Evolutionary conservation across 2,797 vertebrate genomes (phyloP).

Genomic region (Hybognathus amarus): DNA sequence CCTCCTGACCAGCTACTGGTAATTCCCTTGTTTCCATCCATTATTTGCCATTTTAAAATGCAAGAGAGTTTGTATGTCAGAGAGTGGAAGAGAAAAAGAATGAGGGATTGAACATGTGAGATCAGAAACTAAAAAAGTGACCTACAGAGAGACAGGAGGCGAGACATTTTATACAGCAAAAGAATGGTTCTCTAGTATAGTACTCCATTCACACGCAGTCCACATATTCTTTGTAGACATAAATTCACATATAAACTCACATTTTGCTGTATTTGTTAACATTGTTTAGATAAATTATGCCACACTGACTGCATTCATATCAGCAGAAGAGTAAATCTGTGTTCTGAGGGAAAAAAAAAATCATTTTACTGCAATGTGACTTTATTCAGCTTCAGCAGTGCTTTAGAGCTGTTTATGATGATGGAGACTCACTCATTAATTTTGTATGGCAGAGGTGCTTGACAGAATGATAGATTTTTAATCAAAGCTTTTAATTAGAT

Average conservation of each 20-base stretch:
- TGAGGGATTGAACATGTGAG: not conserved
- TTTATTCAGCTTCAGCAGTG: slow-evolving; percentile 41
- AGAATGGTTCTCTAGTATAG: not conserved
- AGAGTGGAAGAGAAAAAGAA: slow-evolving; percentile 14
- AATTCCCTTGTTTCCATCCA: slow-evolving; percentile 4
- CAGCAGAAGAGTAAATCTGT: slow-evolving; percentile 28
- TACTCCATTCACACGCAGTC: not conserved
- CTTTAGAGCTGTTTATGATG: slow-evolving; percentile 35
- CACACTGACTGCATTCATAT: slow-evolving; percentile 33
- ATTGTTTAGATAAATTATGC: slow-evolving; percentile 9
- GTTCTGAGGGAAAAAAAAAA: slow-evolving; percentile 16
- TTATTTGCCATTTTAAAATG: slow-evolving; percentile 26
- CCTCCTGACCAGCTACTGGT: slow-evolving; percentile 4
- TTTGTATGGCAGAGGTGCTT: slow-evolving; percentile 35
- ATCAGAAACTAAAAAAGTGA: not conserved
- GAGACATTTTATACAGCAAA: not conserved
- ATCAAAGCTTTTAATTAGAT: slow-evolving; percentile 53
- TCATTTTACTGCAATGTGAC: slow-evolving; percentile 36
- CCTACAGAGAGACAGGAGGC: not conserved
- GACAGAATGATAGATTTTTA: slow-evolving; percentile 52
- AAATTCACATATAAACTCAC: not conserved
- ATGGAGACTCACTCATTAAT: slow-evolving; percentile 47
- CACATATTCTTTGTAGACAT: not conserved
- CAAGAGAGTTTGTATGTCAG: not conserved
- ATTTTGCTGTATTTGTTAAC: slow-evolving; percentile 30